These are phyloP conservation scores for Rissa tridactyla DNA, from an alignment of 2,113 vertebrate species.

Conservation along the genomic window DNA sequence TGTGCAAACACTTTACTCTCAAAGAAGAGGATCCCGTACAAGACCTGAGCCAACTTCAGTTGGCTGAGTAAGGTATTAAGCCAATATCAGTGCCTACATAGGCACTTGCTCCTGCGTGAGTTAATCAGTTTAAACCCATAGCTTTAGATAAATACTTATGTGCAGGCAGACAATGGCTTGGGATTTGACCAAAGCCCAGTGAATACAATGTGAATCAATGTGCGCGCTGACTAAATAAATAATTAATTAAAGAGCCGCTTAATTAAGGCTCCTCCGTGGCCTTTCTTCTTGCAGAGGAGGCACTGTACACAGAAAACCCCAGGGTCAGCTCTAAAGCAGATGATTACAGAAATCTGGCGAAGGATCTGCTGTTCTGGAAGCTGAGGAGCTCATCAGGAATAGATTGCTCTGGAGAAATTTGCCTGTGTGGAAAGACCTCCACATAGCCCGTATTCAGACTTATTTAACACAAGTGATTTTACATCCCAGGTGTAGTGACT, in stretches of 20 bases:
- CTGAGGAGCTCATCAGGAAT: neutral
- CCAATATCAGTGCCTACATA: neutral
- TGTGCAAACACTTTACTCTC: conserved; percentile 25
- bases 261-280: neutral
- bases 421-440: neutral
- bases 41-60: conserved; percentile 26
- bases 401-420: neutral
- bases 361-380: neutral
- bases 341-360: neutral
- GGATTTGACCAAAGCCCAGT: conserved; percentile 1
- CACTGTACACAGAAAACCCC: neutral
- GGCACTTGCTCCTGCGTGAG: neutral
- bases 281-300: neutral
- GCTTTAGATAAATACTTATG: conserved; percentile 22
- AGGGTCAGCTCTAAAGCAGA: neutral
- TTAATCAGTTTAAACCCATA: conserved; percentile 44
- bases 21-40: conserved; percentile 16
- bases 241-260: neutral
- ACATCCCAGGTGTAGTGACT: neutral
- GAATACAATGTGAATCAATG: conserved; percentile 37
- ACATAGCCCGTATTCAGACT: neutral
- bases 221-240: neutral
- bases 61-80: conserved; percentile 29
- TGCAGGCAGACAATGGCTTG: neutral
- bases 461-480: neutral